Percentiles rank a stretch among this genome's conserved stretches.
Evolutionary conservation across 2,113 vertebrate genomes (phyloP).

Genomic region (Pycnonotus jocosus): DNA sequence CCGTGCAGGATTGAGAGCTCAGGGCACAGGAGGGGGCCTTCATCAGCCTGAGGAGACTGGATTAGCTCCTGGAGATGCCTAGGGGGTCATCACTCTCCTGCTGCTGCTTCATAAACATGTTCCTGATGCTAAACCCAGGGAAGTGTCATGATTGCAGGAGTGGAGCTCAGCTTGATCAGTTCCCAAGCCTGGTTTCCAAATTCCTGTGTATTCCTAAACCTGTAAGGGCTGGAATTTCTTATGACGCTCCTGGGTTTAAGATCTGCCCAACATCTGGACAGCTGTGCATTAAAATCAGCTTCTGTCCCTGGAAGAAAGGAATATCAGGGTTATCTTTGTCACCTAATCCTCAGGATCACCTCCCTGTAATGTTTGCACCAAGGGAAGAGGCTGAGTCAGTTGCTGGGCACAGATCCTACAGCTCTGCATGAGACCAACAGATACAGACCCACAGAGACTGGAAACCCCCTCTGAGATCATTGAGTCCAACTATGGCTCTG

Average conservation of each 20-base stretch:
- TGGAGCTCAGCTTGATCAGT: background rate
- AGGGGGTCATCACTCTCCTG: background rate
- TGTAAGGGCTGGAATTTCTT: background rate
- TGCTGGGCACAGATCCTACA: background rate
- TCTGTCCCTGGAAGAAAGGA: background rate
- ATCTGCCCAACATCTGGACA: background rate
- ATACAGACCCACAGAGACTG: fast-evolving
- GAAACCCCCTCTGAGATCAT: background rate
- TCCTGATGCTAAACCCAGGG: background rate
- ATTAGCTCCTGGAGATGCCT: background rate
- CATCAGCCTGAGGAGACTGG: background rate
- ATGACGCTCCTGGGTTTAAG: background rate
- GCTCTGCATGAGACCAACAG: background rate
- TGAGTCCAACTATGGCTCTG: background rate
- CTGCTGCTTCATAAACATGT: background rate
- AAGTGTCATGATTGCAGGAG: background rate
- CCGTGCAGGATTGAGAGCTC: background rate
- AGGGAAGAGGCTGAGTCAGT: background rate
- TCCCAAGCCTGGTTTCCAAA: background rate
- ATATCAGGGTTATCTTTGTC: background rate
- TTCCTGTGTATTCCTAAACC: background rate
- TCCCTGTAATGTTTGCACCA: background rate
- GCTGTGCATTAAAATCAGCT: background rate
- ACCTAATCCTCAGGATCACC: background rate
- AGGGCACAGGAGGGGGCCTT: background rate